A percentile compares a stretch with the other conserved stretches of the same genome.
Conservation (phyloP, 1,140 invertebrate species). For the Camponotus vicinus region DNA sequence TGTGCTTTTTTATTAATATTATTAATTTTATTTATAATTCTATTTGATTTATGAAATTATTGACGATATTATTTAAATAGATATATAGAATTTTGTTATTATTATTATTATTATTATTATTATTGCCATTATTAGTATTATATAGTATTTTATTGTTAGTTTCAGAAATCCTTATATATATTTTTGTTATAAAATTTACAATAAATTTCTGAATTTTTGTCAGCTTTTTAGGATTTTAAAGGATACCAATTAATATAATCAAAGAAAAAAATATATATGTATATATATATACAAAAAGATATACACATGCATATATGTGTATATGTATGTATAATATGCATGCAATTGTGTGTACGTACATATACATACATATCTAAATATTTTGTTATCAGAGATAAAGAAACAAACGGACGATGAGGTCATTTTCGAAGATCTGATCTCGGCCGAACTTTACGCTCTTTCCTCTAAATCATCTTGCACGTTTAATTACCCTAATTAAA, state of each 20-base stretch:
- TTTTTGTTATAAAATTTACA: not conserved
- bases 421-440: constrained; percentile 64
- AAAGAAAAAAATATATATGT: constrained; percentile 55
- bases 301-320: constrained; percentile 25
- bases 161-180: not conserved
- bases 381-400: constrained; percentile 52
- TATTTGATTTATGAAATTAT: not conserved
- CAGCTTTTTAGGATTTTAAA: constrained; percentile 48
- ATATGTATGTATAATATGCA: constrained; percentile 5
- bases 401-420: constrained; percentile 40
- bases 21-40: constrained; percentile 7
- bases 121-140: not conserved
- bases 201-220: not conserved
- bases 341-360: constrained; percentile 15
- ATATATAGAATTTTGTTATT: constrained; percentile 8
- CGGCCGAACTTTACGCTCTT: constrained; percentile 47
- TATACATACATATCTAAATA: constrained; percentile 50
- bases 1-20: not conserved
- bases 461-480: constrained; percentile 50
- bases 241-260: constrained; percentile 53
- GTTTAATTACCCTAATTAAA: constrained; percentile 42
- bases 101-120: constrained; percentile 1
- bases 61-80: constrained; percentile 4
- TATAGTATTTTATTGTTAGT: not conserved
- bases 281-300: constrained; percentile 33